These are phyloP conservation scores for Alosa sapidissima DNA, from an alignment of 2,797 vertebrate genomes.

Conservation along the genomic window DNA sequence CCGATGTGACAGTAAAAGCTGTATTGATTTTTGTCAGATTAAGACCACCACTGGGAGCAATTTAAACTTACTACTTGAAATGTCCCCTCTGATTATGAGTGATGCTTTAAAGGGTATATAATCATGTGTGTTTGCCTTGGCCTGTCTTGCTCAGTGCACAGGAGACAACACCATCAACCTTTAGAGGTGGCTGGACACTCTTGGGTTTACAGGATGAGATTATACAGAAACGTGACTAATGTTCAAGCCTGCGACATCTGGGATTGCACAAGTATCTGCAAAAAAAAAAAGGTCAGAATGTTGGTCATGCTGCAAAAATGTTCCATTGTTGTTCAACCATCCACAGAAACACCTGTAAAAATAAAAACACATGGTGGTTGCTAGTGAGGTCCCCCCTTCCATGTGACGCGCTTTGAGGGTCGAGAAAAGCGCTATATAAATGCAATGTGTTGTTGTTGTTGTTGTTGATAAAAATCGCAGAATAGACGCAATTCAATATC, in stretches of 20 bases:
- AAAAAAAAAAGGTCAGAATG: not conserved
- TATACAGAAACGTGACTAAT: not conserved
- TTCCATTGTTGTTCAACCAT: not conserved
- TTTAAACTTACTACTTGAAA: slow-evolving; percentile 74
- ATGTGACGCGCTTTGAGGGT: no score
- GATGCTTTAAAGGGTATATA: slow-evolving; percentile 65
- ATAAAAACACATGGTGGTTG: not conserved
- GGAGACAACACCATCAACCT: slow-evolving; percentile 7
- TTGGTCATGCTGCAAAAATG: not conserved
- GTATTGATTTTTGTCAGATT: slow-evolving; percentile 78
- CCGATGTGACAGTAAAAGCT: slow-evolving; percentile 76
- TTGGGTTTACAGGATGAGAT: not conserved
- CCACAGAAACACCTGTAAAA: not conserved
- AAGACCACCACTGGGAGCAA: slow-evolving; percentile 77
- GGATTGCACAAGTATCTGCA: not conserved
- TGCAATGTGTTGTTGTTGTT: no score
- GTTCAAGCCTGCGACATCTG: not conserved
- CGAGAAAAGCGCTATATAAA: no score
- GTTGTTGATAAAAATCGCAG: no score
- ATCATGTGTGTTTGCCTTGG: slow-evolving; percentile 45
- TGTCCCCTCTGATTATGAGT: slow-evolving; percentile 63
- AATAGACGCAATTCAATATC: not conserved
- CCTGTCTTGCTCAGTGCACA: not conserved
- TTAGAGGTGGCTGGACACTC: not conserved
- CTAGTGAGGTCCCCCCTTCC: no score